Evolutionary conservation across 92 coral and sea anemone genomes (phyloP).

Genomic region (Porites divaricata): DNA sequence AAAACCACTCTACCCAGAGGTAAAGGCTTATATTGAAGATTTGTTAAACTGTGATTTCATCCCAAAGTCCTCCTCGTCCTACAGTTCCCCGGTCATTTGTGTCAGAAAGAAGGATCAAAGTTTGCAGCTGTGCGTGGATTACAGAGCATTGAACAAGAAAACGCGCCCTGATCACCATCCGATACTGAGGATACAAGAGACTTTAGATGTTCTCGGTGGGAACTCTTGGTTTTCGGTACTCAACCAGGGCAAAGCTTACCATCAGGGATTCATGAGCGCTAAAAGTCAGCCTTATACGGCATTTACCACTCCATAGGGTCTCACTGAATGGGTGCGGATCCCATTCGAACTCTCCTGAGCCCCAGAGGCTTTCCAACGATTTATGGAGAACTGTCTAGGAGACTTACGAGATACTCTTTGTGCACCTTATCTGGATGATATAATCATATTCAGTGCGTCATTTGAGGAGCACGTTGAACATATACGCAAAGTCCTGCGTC

Average conservation of each 20-base stretch:
- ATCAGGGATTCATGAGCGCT: constrained; percentile 68
- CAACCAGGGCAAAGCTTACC: constrained; percentile 79
- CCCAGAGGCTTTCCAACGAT: constrained; percentile 65
- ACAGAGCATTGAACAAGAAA: constrained; percentile 63
- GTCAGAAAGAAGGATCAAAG: constrained; percentile 68
- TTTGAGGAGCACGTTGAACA: constrained; percentile 59
- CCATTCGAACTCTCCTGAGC: constrained; percentile 69
- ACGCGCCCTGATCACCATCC: constrained; percentile 70
- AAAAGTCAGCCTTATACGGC: constrained; percentile 62
- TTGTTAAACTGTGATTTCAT: constrained; percentile 62
- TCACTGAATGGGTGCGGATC: constrained; percentile 66
- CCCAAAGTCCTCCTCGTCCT: constrained; percentile 52
- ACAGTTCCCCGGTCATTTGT: constrained; percentile 68
- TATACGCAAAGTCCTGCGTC: constrained; percentile 43
- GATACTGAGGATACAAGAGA: constrained; percentile 68
- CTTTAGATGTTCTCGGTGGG: constrained; percentile 73
- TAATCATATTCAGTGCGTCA: constrained; percentile 46
- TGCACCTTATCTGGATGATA: constrained; percentile 60
- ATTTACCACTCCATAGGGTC: constrained; percentile 72
- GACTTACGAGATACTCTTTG: constrained; percentile 51
- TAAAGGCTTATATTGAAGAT: too few species aligned
- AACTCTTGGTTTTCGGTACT: constrained; percentile 73
- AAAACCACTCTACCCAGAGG: constrained; percentile 66
- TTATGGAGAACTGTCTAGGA: constrained; percentile 62
- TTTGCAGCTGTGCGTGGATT: constrained; percentile 75